These are phyloP conservation scores for Latrodectus elegans DNA, from an alignment of 2,888 invertebrate genomes.

Conservation along the genomic window DNA sequence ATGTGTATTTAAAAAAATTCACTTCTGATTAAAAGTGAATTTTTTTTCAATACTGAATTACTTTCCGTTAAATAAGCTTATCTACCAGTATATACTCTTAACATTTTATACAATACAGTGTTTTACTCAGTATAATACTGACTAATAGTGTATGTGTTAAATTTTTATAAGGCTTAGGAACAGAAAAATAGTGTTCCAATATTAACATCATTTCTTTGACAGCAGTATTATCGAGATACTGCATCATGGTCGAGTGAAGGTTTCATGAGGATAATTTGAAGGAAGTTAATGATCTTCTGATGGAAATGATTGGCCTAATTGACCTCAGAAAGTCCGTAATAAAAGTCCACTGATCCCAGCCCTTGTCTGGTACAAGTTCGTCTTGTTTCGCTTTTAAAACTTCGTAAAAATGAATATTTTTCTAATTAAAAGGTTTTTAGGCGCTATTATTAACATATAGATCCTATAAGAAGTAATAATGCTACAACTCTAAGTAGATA, in stretches of 20 bases:
- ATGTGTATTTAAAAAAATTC: no score
- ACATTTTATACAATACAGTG: no score
- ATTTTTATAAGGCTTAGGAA: no score
- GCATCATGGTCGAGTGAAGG: slow-evolving; percentile 17
- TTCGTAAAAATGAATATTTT: slow-evolving; percentile 48
- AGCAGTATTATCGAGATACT: slow-evolving; percentile 8
- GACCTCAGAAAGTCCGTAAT: slow-evolving; percentile 40
- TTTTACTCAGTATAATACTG: no score
- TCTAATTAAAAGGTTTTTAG: slow-evolving; percentile 19
- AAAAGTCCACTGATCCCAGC: slow-evolving; percentile 56
- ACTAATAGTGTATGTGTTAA: no score
- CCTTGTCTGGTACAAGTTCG: slow-evolving; percentile 8
- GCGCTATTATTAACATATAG: slow-evolving; percentile 32
- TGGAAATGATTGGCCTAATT: slow-evolving; percentile 54
- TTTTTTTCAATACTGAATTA: no score
- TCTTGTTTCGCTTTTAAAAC: slow-evolving; percentile 19
- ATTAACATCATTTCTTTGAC: background rate
- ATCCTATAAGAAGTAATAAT: no score
- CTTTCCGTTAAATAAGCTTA: no score
- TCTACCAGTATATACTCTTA: no score
- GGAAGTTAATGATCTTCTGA: slow-evolving; percentile 50
- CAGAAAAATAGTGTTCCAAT: background rate
- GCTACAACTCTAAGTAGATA: no score
- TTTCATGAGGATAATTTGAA: slow-evolving; percentile 47
- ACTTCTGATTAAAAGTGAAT: no score